These are phyloP conservation scores for Metallyticus violacea DNA, from an alignment of 2,888 invertebrate genomes.

Conservation along the genomic window DNA sequence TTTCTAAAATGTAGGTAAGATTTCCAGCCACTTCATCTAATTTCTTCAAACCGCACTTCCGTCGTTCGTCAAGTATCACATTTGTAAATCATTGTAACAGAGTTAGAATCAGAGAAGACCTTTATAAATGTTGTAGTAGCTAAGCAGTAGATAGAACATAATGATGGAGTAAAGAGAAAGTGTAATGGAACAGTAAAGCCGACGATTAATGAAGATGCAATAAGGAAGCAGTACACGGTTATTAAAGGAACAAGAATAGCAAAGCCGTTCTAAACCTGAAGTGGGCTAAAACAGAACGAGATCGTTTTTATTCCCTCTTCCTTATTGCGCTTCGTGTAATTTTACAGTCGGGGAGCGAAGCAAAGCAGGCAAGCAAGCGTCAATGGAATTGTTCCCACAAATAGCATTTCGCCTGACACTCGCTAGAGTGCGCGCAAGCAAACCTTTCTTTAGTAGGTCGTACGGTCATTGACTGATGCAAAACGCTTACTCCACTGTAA, in stretches of 20 bases:
- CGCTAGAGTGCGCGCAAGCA: not conserved
- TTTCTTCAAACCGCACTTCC: too few relatives aligned
- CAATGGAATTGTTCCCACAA: not conserved
- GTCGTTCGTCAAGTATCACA: too few relatives aligned
- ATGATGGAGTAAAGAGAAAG: too few relatives aligned
- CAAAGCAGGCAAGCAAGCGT: not conserved
- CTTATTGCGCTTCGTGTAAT: not conserved
- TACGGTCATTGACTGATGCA: slow-evolving; percentile 27
- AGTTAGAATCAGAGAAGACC: too few relatives aligned
- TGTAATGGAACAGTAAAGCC: not conserved
- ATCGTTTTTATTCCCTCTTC: not conserved
- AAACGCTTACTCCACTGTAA: slow-evolving; percentile 24
- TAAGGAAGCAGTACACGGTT: not conserved
- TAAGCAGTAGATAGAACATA: too few relatives aligned
- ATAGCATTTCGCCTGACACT: not conserved
- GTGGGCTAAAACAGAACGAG: not conserved
- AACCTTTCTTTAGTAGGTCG: slow-evolving; percentile 18
- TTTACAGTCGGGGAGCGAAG: not conserved
- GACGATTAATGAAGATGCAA: not conserved
- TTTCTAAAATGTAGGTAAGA: too few relatives aligned
- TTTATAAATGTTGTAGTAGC: too few relatives aligned
- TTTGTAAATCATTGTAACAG: too few relatives aligned
- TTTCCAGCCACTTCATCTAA: too few relatives aligned
- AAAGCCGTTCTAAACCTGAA: too few relatives aligned
- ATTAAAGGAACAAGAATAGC: not conserved